Base-by-base conservation (phyloP, 2,888 invertebrate species). In the Uropetala carovei region DNA sequence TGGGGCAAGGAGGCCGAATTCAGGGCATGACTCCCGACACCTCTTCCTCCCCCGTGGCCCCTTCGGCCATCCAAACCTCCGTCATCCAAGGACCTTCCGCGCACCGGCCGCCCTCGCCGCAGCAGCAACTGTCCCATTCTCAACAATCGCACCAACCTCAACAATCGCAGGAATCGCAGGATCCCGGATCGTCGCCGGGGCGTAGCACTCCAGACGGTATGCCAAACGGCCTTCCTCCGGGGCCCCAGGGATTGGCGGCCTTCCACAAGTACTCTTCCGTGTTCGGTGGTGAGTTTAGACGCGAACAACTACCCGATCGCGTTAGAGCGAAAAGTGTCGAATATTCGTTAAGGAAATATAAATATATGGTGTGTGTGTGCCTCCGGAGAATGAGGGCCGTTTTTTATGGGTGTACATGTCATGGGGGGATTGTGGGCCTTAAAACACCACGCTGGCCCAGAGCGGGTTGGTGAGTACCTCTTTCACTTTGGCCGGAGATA, bases 21-120 rank as follows among this genome's bases (percentile, higher is more conserved):
- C 89, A 89, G 64, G 89, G 89, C 0, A 27, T 89, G 43, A 89
- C 89, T 14, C 64, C 89, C 8, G 89, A 89, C 56, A 60, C 89
- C 2, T 89, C 89, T 3, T 89, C 89, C 8, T 89, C 89, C 43
- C 92, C 86, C 16, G 57, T 75, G 56, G 64, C 85, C 11, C 92
- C 92, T 13, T 89, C 92, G 7, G 81, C 92, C n/a, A 92, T 92
- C 92, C 92, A 92, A 82, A 92, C 92, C 3, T 92, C 92, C 7
- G 92, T 92, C 75, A 92, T 92, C 30, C 92, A 92, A 43, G 92
- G 92, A 16, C 92, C 92, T 18, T 89, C 89, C 43, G 89, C 89
- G 11, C 89, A 59, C n/a, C 22, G 89, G n/a, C 89, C 89, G 1
- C 43, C 27, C 10, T 89, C 89, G 3, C 89, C 89, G 10, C 64